Conservation (phyloP, 2,888 invertebrate genomes). For the Brenthis hecate region DNA sequence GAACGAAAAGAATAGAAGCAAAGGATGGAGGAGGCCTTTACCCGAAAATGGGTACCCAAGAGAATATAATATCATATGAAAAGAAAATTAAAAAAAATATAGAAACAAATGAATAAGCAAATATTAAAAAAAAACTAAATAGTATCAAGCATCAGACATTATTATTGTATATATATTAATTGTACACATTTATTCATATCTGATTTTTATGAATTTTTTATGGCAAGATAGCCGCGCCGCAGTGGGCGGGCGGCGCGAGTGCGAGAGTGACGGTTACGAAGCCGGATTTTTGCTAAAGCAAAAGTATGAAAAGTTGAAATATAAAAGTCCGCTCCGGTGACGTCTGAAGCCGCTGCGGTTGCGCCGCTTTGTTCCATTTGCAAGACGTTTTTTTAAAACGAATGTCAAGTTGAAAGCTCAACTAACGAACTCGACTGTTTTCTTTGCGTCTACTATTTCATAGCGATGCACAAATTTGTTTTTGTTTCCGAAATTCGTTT, state of each 20-base stretch:
- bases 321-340: not conserved
- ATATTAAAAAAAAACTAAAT: too few relatives aligned
- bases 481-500: not conserved
- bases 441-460: not conserved
- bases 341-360: not conserved
- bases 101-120: too few relatives aligned
- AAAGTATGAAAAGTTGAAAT: constrained; percentile 10
- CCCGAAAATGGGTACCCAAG: too few relatives aligned
- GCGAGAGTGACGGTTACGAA: not conserved
- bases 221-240: too few relatives aligned
- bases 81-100: too few relatives aligned
- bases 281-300: not conserved
- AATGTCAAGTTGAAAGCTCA: constrained; percentile 33
- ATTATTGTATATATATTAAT: too few relatives aligned
- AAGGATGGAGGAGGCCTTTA: too few relatives aligned
- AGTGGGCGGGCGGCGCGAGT: not conserved
- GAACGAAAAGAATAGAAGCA: too few relatives aligned
- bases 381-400: constrained; percentile 31
- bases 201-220: too few relatives aligned
- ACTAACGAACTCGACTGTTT: constrained; percentile 29
- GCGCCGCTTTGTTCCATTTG: constrained; percentile 32
- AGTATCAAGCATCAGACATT: too few relatives aligned
- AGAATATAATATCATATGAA: too few relatives aligned
- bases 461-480: not conserved
- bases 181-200: too few relatives aligned